These are phyloP conservation scores for Hemicrepidius hirtus DNA, from an alignment of 2,888 invertebrate species.

Conservation along the genomic window DNA sequence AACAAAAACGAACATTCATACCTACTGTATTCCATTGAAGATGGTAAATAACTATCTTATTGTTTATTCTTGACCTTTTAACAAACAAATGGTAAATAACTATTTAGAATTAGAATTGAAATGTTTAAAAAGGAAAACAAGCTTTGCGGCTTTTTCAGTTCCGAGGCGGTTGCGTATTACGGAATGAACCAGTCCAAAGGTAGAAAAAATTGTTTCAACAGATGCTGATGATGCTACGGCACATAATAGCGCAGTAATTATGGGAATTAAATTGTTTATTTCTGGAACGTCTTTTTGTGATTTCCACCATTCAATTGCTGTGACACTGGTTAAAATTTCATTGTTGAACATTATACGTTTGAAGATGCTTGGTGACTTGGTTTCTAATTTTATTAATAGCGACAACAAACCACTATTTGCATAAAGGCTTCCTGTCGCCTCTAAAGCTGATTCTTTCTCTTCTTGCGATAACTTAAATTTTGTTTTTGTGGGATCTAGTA, in stretches of 20 bases:
- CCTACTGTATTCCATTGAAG: no score
- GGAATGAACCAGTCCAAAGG: conserved; percentile 26
- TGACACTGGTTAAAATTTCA: neutral
- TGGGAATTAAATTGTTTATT: conserved; percentile 7
- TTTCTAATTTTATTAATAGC: conserved; percentile 28
- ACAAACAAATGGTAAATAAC: no score
- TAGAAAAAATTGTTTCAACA: conserved; percentile 32
- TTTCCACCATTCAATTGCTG: conserved; percentile 12
- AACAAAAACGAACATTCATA: no score
- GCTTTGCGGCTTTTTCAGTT: conserved; percentile 19
- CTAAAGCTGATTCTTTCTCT: conserved; percentile 29
- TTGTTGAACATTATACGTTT: conserved; percentile 12
- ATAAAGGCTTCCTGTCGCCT: conserved; percentile 8
- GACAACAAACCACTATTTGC: conserved; percentile 23
- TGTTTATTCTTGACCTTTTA: no score
- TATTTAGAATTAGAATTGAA: no score
- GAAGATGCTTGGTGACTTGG: conserved; percentile 26
- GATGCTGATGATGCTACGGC: conserved; percentile 27
- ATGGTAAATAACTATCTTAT: no score
- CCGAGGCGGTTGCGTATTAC: conserved; percentile 22
- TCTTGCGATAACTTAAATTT: conserved; percentile 5
- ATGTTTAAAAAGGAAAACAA: conserved; percentile 1
- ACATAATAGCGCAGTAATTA: no score
- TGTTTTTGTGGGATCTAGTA: conserved; percentile 31
- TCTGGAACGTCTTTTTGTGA: no score